These are phyloP conservation scores for Andinoacara biseriatus DNA, from an alignment of 2,113 vertebrate species.

Conservation along the genomic window DNA sequence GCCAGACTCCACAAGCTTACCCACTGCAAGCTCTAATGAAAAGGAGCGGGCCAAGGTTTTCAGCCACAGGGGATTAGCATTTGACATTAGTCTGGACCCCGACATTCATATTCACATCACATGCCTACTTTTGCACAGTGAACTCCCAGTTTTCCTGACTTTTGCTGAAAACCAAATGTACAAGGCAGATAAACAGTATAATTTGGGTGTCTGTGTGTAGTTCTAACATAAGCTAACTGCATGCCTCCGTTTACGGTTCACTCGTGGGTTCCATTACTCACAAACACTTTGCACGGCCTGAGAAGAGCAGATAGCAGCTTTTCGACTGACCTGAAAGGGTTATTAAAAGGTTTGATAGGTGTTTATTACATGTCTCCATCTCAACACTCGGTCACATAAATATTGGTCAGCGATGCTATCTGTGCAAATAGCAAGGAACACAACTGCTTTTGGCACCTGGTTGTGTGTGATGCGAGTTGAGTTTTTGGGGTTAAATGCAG, in stretches of 20 bases:
- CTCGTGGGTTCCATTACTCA: slow-evolving; percentile 68
- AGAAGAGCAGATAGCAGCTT: slow-evolving; percentile 61
- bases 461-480: neutral
- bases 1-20: slow-evolving; percentile 72
- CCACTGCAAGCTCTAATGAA: slow-evolving; percentile 63
- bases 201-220: slow-evolving; percentile 36
- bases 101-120: slow-evolving; percentile 60
- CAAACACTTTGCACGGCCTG: slow-evolving; percentile 39
- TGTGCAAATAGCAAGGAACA: neutral
- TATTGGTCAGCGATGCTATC: neutral
- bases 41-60: slow-evolving; percentile 57
- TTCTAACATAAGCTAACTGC: slow-evolving; percentile 43
- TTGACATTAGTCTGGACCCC: slow-evolving; percentile 67
- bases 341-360: slow-evolving; percentile 45
- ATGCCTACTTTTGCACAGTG: slow-evolving; percentile 20
- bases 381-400: neutral
- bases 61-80: slow-evolving; percentile 74
- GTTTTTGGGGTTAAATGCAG: neutral
- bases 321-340: slow-evolving; percentile 44
- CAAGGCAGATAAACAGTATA: slow-evolving; percentile 12
- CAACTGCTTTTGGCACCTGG: neutral
- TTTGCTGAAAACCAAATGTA: slow-evolving; percentile 47
- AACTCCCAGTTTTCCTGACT: slow-evolving; percentile 23
- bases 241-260: slow-evolving; percentile 28
- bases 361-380: slow-evolving; percentile 34